Evolutionary conservation across 2,888 invertebrate genomes (phyloP), one percentile per base, ranked within the genome.

Genomic region (Volucella inanis): DNA sequence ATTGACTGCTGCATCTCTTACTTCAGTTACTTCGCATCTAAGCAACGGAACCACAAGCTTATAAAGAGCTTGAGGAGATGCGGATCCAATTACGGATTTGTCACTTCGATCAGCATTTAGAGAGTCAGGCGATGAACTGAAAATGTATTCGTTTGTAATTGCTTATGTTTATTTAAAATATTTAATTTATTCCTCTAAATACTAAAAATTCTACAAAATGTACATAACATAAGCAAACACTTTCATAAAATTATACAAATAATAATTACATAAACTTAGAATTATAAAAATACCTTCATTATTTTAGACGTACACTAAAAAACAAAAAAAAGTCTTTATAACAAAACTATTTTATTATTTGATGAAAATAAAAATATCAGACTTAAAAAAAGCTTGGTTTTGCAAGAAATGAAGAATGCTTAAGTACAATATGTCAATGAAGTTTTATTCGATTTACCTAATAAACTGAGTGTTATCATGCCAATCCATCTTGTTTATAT

Each of bases 21-120:
- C 97, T 91, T 99, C 99, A 1, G 95, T 94, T 70, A 96, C 96
- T 92, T 99, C 99, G 92, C 98, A 98, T 71, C 98, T 94, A 71
- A 99, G 94, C 88, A 99, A 94, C 9, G 98, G 98, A 77, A 98
- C 97, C 11, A 98, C 95, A 87, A 98, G 94, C 92, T 98, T 98
- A 92, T 99, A 99, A 41, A 99, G 93, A 38, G 96, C 96, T 43
- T 95, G 94, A 0, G 98, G 98, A 50, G 97, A 95, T 54, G 97
- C 96, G 87, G 94, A 95, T 49, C 94, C 93, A 87, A 92, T 90
- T 9, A 93, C 93, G 89, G 96, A 96, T 89, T 95, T 96, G 88
- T 97, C 97, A 89, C 94, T 94, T 88, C 97, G 94, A 93, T 97
- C 97, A 43, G 95, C 95, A 90, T 95, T 96, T 89, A 97, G 93